Conservation (phyloP, 2,797 vertebrate species). For the Brachymystax lenok region DNA sequence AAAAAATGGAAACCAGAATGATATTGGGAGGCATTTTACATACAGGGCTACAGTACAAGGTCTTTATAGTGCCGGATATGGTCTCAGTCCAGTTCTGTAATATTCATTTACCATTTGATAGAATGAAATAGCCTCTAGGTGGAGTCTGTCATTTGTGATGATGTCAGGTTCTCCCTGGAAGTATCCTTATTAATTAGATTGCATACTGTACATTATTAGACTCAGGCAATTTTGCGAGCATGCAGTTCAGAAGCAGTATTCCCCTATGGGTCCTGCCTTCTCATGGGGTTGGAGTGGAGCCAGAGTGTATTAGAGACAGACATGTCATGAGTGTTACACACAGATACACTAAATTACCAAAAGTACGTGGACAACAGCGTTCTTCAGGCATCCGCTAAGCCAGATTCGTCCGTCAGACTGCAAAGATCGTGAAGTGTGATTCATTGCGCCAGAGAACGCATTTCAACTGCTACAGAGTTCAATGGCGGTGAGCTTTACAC, state of each 20-base stretch:
- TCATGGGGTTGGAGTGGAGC: constrained; percentile 24
- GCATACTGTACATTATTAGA: constrained; percentile 36
- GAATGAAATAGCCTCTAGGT: constrained; percentile 34
- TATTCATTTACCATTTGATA: constrained; percentile 21
- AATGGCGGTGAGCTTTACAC: too few relatives aligned
- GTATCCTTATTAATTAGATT: constrained; percentile 47
- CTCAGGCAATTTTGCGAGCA: constrained; percentile 31
- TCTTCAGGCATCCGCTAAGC: too few relatives aligned
- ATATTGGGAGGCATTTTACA: not conserved
- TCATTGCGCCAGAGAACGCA: too few relatives aligned
- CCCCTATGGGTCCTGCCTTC: constrained; percentile 6
- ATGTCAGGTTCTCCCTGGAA: constrained; percentile 37
- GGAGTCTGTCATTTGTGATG: constrained; percentile 42
- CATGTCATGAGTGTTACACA: not conserved
- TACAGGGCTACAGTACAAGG: not conserved
- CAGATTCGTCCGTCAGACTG: too few relatives aligned
- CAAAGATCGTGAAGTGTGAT: too few relatives aligned
- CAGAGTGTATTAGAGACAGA: not conserved
- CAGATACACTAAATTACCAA: not conserved
- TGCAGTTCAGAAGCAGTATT: constrained; percentile 23
- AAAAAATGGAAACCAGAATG: not conserved
- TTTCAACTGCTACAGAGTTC: too few relatives aligned
- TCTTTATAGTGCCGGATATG: not conserved
- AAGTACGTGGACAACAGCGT: too few relatives aligned
- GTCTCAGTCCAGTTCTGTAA: not conserved